Evolutionary conservation across 1,140 invertebrate species (phyloP).

Genomic region (Coboldia fuscipes): DNA sequence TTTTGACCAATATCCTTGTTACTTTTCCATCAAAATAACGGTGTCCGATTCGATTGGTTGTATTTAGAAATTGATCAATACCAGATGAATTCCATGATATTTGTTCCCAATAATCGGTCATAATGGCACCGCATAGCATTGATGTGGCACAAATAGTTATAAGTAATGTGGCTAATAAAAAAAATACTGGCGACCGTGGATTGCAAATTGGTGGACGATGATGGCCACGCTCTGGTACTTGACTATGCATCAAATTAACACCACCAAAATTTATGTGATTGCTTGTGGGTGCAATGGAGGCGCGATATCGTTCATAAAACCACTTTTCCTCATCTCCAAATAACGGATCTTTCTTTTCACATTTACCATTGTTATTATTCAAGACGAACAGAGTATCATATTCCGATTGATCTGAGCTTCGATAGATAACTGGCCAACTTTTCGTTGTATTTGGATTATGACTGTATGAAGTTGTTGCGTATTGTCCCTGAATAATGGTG

Average conservation of each 20-base stretch:
- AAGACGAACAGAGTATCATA: conserved; percentile 20
- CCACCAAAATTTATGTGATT: neutral
- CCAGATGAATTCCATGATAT: conserved; percentile 45
- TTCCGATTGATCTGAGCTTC: conserved; percentile 19
- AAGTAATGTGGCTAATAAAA: conserved; percentile 17
- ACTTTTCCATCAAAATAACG: conserved; percentile 43
- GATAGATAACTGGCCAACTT: conserved; percentile 20
- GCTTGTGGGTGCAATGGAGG: neutral
- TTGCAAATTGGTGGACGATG: conserved; percentile 14
- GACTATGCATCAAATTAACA: neutral
- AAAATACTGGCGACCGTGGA: conserved; percentile 17
- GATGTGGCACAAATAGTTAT: conserved; percentile 42
- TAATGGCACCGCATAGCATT: conserved; percentile 56
- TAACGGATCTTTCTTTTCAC: neutral
- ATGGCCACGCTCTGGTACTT: neutral
- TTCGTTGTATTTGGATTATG: conserved; percentile 19
- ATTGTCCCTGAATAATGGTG: conserved; percentile 9
- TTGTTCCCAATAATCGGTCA: conserved; percentile 73
- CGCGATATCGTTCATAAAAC: neutral
- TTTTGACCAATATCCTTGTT: conserved; percentile 13
- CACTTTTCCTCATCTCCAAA: neutral
- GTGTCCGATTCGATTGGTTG: conserved; percentile 24
- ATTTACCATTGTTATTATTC: conserved; percentile 2
- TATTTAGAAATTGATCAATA: conserved; percentile 28
- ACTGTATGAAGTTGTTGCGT: conserved; percentile 8